Percentiles rank a stretch among this genome's conserved stretches.
Evolutionary conservation across 2,888 invertebrate species (phyloP).

Genomic region (Zaprionus lineosus): DNA sequence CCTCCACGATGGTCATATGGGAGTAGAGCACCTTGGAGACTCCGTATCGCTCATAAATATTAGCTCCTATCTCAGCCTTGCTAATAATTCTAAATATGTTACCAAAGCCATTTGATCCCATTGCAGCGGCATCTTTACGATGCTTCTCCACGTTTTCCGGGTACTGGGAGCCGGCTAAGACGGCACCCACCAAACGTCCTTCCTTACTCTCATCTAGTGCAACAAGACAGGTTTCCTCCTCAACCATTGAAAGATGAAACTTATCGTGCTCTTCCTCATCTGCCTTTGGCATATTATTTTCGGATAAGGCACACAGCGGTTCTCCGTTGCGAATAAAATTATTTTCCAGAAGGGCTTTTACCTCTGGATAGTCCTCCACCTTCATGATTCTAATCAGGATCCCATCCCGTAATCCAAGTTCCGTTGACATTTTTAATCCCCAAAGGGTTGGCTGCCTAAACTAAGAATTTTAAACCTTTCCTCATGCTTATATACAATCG

Average conservation of each 20-base stretch:
- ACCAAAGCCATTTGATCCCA: constrained; percentile 45
- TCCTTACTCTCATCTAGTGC: constrained; percentile 29
- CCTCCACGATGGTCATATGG: constrained; percentile 60
- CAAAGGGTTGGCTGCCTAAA: too few relatives aligned
- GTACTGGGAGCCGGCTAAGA: constrained; percentile 33
- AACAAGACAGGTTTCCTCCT: constrained; percentile 41
- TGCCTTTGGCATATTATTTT: constrained; percentile 25
- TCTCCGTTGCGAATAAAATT: constrained; percentile 46
- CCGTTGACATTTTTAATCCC: constrained; percentile 26
- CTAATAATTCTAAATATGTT: constrained; percentile 48
- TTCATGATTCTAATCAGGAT: constrained; percentile 42
- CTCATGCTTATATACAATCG: too few relatives aligned
- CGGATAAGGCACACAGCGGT: constrained; percentile 34
- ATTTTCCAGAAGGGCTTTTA: constrained; percentile 31
- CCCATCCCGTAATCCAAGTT: constrained; percentile 29
- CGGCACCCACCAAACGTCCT: constrained; percentile 43
- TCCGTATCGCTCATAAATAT: constrained; percentile 59
- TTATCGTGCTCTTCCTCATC: constrained; percentile 40
- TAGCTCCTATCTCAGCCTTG: constrained; percentile 48
- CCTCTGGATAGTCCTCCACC: constrained; percentile 30
- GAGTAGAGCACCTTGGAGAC: constrained; percentile 59
- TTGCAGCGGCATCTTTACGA: constrained; percentile 26
- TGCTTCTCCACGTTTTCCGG: constrained; percentile 36
- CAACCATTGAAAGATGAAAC: constrained; percentile 45
- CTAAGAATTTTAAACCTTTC: background rate